Base-by-base conservation (phyloP, 2,888 invertebrate genomes). In the Punctoribates punctum region DNA sequence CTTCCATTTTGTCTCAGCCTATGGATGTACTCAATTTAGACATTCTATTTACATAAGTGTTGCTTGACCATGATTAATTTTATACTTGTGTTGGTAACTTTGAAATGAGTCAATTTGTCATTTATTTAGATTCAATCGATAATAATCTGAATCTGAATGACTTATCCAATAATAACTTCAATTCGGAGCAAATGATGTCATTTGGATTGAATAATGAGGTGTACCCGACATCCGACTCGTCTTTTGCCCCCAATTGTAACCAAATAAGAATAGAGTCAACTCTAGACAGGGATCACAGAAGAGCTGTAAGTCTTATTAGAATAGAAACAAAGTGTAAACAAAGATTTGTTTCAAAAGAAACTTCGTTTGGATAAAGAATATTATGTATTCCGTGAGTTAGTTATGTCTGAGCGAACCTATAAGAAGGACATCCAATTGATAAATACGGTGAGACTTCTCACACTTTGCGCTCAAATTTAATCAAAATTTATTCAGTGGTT, bases 351-450 rank as follows among this genome's bases (percentile, higher is more conserved):
- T 76, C n/a, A 15, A 60, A 48, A 80, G 80, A 77, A 79, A 77
- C 62, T 78, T 38, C 78, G 79, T 65, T 73, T 78, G 60, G 78
- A 79, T 62, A 78, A 79, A 77, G 77, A 78, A 27, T 80, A 80
- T 73, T 80, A 76, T 73, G 73, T 76, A 15, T 76, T 76, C 23
- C 73, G 76, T 25, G 96, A 97, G 85, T 87, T 97, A 80, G 87
- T 96, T 75, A 95, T 95, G 93, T 96, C 96, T 0, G 96, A 97
- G 83, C 87, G 96, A 80, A 96, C 96, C 0, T 96, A 96, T 84
- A 93, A 93, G 82, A 92, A 94, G 82, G 96, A 97, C 83, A 86
- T 97, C 81, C 95, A 96, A 83, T 91, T 96, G 60, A 88, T 96
- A 78, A 93, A 93, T 83, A 88, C 91, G 83, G 94, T 94, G 83